Evolutionary conservation across 2,797 vertebrate species (phyloP).

Genomic region (Oreochromis grahami): DNA sequence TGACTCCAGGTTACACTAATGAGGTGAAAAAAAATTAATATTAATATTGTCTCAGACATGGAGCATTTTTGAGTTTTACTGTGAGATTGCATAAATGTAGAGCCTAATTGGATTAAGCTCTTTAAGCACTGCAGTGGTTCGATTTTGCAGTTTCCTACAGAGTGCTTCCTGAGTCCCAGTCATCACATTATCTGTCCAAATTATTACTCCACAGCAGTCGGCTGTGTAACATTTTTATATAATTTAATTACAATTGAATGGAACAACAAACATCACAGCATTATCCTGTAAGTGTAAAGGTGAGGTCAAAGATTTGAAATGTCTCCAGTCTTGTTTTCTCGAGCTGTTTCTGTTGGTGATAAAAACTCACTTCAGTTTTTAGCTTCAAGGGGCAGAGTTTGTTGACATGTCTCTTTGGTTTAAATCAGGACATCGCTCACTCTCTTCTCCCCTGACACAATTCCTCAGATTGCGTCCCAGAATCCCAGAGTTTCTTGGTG

Average conservation of each 20-base stretch:
- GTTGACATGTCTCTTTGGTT: constrained; percentile 42
- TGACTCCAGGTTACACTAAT: neutral
- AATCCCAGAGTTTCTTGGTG: constrained; percentile 26
- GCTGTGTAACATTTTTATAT: neutral
- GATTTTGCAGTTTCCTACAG: neutral
- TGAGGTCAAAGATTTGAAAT: neutral
- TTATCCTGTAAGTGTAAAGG: neutral
- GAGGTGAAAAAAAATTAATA: neutral
- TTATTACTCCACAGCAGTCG: neutral
- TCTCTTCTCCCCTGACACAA: neutral
- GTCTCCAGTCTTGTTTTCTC: neutral
- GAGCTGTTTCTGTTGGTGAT: neutral
- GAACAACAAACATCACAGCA: neutral
- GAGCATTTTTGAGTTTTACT: neutral
- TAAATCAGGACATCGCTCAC: constrained; percentile 25
- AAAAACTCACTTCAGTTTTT: neutral
- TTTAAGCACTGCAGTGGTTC: neutral
- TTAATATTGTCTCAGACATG: neutral
- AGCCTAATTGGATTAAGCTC: neutral
- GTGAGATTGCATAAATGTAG: neutral
- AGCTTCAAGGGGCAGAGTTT: constrained; percentile 22
- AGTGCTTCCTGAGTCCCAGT: neutral
- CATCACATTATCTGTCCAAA: neutral
- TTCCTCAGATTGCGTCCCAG: constrained; percentile 23
- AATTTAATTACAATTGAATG: neutral